Base-by-base conservation (phyloP, 2,797 vertebrate species). In the Takifugu rubripes region DNA sequence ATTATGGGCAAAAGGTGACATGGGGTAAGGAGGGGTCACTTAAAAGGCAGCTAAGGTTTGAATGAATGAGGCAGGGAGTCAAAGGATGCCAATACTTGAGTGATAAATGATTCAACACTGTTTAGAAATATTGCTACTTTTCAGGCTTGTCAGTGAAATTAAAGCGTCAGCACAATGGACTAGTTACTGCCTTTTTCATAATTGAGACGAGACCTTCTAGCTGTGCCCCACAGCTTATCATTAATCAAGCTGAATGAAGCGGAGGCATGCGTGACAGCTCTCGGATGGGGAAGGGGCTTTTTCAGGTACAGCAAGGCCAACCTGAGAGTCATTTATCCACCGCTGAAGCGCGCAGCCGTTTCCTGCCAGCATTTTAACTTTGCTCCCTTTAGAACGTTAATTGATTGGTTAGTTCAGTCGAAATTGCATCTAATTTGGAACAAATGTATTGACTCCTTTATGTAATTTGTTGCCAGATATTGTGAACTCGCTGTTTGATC, bases 71-170 rank as follows among this genome's bases (percentile, higher is more conserved):
- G 65, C 43, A 24, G 44, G 51, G 75, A 83, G 87, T 86, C 80
- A 87, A 87, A 91, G 89, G 92, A 93, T 91, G 93, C 92, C 94
- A 94, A 95, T 98, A 97, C 93, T 90, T 91, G 85, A 92, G 91
- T 93, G 93, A 96, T 98, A 93, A 98, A 98, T 95, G 94, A 94
- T 94, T 94, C 90, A 92, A 92, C 88, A 86, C 68, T 94, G 94
- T 97, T 96, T 95, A 93, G 94, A 95, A 97, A 95, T 97, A 96
- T 98, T 95, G 92, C 89, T 90, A 24, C 98, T 98, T 96, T 94
- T 97, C 95, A 97, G 83, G 79, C 90, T 90, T 95, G 94, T 96
- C 95, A 94, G 91, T 93, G 93, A 91, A 93, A 95, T 94, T 93
- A 95, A 94, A 92, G 93, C 93, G 94, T 96, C 92, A 93, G 94